Evolutionary conservation across 2,888 invertebrate genomes (phyloP), one percentile per base, ranked within the genome.

Genomic region (Boloria euphrosyne): DNA sequence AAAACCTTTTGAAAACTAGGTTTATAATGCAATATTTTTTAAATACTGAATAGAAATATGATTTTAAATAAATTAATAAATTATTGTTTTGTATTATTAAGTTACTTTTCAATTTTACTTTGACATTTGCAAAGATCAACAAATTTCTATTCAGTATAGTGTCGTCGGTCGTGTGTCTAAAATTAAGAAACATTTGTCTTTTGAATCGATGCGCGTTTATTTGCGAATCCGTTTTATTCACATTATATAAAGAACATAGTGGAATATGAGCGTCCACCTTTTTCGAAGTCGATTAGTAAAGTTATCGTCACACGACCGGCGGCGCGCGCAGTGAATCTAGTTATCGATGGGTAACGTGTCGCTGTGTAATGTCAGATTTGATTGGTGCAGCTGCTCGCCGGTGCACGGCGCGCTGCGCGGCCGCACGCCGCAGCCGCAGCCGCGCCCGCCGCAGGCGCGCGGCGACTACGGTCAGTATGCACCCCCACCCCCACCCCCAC

Each of bases 391-490:
- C 82, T 94, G 94, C 84, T 96, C 96, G 81, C 95, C 96, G 76
- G 95, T 95, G 84, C 95, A 95, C 90, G 94, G 95, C 71, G 95
- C 96, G 93, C 93, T 95, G 92, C 94, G 95, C 80, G 93, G 96
- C 57, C 90, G 92, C 86, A 89, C 90, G 81, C 89, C 91, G 81
- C 91, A 89, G 84, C 90, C 90, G 78, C 84, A 85, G 84, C 84
- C 85, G 78, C 88, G 91, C 71, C 87, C 90, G 76, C 90, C 90
- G 73, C 93, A 97, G 94, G 95, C 97, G 74, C 94, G 96, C 80
- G 96, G 97, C 76, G 97, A 97, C 89, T 97, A 97, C 93, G 97
- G 97, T 97, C 95, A 96, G 97, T 95, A 79, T 69, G 67, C 13
- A 17, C 69, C 47, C 73, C 54, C 58, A 3, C 44, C 53, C 66